Base-by-base conservation (phyloP, 2,113 vertebrate species). In the Ursus arctos region DNA sequence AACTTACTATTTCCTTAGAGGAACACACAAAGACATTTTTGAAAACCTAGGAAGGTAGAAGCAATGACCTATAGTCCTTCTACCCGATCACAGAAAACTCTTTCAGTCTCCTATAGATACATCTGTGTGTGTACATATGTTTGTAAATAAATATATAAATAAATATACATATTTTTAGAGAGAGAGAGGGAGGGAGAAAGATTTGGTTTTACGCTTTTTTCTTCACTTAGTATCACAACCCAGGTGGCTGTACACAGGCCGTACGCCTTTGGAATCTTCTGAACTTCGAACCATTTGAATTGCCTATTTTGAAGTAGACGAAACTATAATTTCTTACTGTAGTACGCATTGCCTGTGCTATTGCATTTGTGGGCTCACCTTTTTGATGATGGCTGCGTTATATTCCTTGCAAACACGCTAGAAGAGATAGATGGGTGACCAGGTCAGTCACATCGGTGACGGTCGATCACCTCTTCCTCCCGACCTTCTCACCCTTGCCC, bases 1-100 rank as follows among this genome's bases (percentile, higher is more conserved):
- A 80, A 74, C 40, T 43, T 69, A 33, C 65, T 67, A n/a, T 92
- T 90, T 95, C 65, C 79, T 88, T 36, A 88, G 61, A 63, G 65
- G 33, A 53, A 59, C 26, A 43, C 3, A 57, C 11, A 71, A 94
- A 92, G 74, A 83, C 26, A 53, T 67, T 92, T 85, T 61, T 36
- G 69, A 87, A 97, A 94, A 63, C 4, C 86, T 1, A 71, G 53
- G 69, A 87, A 63, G 55, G 51, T 69, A 49, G 71, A 74, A 88
- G 33, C 6, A 86, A 95, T 91, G 51, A 72, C 3, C 47, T 33
- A 31, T 33, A 36, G 28, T 43, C 69, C 63, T 94, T 26, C 18
- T 24, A 77, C 69, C 90, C 21, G 71, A 65, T 24, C 43, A 19
- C 40, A 36, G 40, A 28, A 69, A 82, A 93, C 12, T 81, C 16